A percentile compares a stretch with the other conserved stretches of the same genome.
These are phyloP conservation scores for Phalacrocorax carbo DNA, from an alignment of 2,113 vertebrate genomes.

Conservation along the genomic window DNA sequence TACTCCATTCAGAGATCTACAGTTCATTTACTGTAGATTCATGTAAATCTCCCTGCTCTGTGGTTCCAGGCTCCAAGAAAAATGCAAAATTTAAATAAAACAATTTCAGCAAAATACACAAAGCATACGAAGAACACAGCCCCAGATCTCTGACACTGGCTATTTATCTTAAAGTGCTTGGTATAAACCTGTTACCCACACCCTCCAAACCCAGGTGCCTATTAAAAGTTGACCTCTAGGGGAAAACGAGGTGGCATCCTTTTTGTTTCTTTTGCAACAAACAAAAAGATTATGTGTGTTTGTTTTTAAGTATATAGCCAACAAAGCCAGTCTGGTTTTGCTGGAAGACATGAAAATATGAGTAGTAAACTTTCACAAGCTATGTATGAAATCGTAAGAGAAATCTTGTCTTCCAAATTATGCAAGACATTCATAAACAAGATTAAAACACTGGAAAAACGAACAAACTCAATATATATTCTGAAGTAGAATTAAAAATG, in stretches of 20 bases:
- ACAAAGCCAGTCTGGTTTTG: constrained; percentile 28
- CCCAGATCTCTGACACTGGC: background rate
- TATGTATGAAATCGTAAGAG: background rate
- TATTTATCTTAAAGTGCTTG: background rate
- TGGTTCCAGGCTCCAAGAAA: background rate
- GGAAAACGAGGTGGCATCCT: background rate
- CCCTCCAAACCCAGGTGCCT: constrained; percentile 11
- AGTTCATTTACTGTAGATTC: background rate
- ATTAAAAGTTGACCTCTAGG: constrained; percentile 23
- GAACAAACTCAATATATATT: background rate
- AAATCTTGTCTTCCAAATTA: background rate
- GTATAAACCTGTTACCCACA: constrained; percentile 14
- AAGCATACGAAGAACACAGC: background rate
- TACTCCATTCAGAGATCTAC: background rate
- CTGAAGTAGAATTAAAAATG: background rate
- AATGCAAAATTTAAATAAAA: background rate
- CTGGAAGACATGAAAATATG: constrained; percentile 24
- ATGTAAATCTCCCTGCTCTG: background rate
- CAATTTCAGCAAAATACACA: background rate
- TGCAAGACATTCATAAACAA: background rate
- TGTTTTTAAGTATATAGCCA: background rate
- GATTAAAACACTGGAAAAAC: background rate
- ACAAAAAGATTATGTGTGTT: background rate
- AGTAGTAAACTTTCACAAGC: background rate
- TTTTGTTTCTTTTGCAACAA: background rate